These are phyloP conservation scores for Sarcophilus harrisii DNA, from an alignment of 2,797 vertebrate species.

Conservation along the genomic window DNA sequence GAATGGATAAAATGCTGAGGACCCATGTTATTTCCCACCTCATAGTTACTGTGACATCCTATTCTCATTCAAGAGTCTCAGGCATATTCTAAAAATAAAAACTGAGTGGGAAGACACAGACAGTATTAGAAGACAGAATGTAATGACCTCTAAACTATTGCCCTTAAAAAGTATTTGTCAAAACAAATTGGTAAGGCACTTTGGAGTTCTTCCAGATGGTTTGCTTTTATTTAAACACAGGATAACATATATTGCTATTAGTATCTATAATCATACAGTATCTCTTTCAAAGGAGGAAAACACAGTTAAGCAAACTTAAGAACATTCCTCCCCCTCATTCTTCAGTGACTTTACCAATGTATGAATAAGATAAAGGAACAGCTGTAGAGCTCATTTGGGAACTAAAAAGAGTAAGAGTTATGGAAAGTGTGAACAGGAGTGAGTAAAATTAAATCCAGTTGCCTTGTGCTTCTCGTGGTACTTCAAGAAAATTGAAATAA, in stretches of 20 bases:
- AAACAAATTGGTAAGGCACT: background rate
- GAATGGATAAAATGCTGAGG: background rate
- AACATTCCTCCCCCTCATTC: constrained; percentile 27
- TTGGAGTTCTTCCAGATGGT: background rate
- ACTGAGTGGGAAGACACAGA: background rate
- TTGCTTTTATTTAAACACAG: background rate
- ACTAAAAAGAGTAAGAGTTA: constrained; percentile 33
- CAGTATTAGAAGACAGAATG: background rate
- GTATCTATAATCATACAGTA: constrained; percentile 22
- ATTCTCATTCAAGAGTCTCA: background rate
- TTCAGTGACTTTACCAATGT: background rate
- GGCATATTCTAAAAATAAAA: background rate
- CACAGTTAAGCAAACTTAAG: constrained; percentile 13
- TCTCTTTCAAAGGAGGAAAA: constrained; percentile 6
- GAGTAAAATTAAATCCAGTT: constrained; percentile 54
- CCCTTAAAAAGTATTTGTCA: background rate
- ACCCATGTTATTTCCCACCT: background rate
- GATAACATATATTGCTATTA: background rate
- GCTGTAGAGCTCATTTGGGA: background rate
- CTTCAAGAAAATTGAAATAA: constrained; percentile 52
- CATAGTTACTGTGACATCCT: background rate
- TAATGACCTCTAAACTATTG: background rate
- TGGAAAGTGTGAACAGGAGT: constrained; percentile 38
- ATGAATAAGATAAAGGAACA: background rate
- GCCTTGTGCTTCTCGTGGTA: constrained; percentile 1